Evolutionary conservation across 2,113 vertebrate species (phyloP).

Genomic region (human): DNA sequence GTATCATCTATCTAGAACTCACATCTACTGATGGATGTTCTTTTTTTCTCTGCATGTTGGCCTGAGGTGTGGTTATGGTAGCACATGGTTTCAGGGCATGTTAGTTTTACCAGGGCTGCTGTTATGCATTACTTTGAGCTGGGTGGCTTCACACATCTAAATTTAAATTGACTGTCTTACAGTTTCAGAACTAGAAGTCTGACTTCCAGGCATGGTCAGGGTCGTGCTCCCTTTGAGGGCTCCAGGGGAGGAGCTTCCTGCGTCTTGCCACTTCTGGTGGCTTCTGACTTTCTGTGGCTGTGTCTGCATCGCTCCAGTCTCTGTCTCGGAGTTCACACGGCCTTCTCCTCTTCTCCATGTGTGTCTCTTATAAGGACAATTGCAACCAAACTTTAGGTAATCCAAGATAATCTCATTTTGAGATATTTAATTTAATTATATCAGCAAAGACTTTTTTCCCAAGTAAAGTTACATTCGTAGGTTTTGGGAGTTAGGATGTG

Average conservation of each 20-base stretch:
- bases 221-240: background rate
- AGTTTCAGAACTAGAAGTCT: background rate
- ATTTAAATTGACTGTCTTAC: background rate
- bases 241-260: background rate
- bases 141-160: background rate
- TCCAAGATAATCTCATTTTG: background rate
- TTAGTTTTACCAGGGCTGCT: background rate
- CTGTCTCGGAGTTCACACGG: fast-evolving
- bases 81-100: background rate
- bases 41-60: background rate
- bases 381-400: background rate
- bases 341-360: background rate
- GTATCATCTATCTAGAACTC: background rate
- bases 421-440: background rate
- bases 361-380: background rate
- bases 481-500: background rate
- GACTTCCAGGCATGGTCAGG: too few species aligned
- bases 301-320: fast-evolving
- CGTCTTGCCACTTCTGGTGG: background rate
- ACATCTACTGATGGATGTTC: background rate
- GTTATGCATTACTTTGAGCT: background rate
- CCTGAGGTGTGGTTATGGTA: background rate
- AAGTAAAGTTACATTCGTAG: background rate
- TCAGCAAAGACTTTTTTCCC: background rate
- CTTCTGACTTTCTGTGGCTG: background rate